phyloP scores from a whole-genome alignment of 2,888 invertebrate species.

The Tetranychus truncatus region DNA sequence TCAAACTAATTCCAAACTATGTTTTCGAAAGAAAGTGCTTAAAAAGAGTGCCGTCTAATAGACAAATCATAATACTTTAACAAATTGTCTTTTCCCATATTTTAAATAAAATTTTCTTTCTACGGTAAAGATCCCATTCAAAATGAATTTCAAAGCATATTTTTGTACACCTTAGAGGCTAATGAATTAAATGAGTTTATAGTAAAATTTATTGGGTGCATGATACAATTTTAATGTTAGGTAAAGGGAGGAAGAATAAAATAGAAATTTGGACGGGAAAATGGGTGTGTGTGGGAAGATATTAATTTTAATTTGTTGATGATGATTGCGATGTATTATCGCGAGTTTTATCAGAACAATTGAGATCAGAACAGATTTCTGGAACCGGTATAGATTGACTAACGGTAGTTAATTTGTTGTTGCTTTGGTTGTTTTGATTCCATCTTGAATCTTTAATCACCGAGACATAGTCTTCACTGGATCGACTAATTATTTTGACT shows the following conservation, averaged over 20 bases:
- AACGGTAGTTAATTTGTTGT: background rate
- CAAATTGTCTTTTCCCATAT: too few species aligned
- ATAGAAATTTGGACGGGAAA: background rate
- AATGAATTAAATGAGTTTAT: too few species aligned
- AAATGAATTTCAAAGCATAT: too few species aligned
- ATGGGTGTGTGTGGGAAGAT: background rate
- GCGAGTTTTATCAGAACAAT: background rate
- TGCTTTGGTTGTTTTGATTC: background rate
- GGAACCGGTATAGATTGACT: conserved; percentile 6
- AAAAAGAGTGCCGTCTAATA: too few species aligned
- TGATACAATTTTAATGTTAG: too few species aligned
- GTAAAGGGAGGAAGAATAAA: background rate
- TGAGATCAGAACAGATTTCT: background rate
- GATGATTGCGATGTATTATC: background rate
- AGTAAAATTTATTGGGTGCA: too few species aligned
- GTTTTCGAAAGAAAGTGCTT: too few species aligned
- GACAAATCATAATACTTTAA: too few species aligned
- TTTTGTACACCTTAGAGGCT: too few species aligned
- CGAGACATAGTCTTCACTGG: background rate
- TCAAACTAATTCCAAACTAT: too few species aligned
- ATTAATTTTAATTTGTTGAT: background rate
- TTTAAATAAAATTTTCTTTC: too few species aligned
- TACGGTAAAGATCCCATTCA: too few species aligned
- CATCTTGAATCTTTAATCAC: background rate
- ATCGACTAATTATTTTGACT: conserved; percentile 44